Base-by-base conservation (phyloP, 2,797 vertebrate species). In the Manis crassicaudata region DNA sequence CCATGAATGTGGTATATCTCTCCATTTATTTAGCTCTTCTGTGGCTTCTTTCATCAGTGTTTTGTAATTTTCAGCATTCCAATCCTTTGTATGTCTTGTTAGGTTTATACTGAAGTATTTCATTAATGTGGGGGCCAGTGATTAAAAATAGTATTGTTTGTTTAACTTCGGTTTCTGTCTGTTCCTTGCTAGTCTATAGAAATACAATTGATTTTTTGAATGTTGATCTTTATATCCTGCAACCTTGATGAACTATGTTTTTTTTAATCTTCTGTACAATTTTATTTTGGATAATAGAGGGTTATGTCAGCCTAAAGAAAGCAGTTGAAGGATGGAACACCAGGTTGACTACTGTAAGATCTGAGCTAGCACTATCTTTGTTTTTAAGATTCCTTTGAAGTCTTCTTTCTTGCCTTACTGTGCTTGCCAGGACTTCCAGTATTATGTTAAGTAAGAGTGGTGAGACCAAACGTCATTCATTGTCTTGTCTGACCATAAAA, bases 241-340 rank as follows among this genome's bases (percentile, higher is more conserved):
- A 70, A 40, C 52, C 65, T 77, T 77, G 52, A 52, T 77, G 27
- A 76, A 58, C 62, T 56, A 40, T 7, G 35, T 46, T 32, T 43
- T 93, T 21, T 21, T 35, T 80, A 1, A 73, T 43, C 0, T 82
- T 95, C 73, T 77, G 67, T 81, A 70, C n/a, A 92, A 52, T 60
- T 97, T 95, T 91, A 23, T 96, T 96, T 96, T 88, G 86, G 60
- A 86, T 88, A 85, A 90, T 17, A 27, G 52, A 90, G 35, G 20
- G 18, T 92, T 72, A 72, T 87, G 94, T 96, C 73, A 92, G n/a
- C 50, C 70, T 56, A 54, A 82, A 96, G 82, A 58, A 97, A 79
- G 10, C n/a, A 72, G 58, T 35, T 92, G 72, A 84, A 72, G 68
- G 65, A 90, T 82, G 52, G 52, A 50, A 60, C 46, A 58, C n/a